phyloP scores from a whole-genome alignment of 2,797 vertebrate species.

The Karalla daura region DNA sequence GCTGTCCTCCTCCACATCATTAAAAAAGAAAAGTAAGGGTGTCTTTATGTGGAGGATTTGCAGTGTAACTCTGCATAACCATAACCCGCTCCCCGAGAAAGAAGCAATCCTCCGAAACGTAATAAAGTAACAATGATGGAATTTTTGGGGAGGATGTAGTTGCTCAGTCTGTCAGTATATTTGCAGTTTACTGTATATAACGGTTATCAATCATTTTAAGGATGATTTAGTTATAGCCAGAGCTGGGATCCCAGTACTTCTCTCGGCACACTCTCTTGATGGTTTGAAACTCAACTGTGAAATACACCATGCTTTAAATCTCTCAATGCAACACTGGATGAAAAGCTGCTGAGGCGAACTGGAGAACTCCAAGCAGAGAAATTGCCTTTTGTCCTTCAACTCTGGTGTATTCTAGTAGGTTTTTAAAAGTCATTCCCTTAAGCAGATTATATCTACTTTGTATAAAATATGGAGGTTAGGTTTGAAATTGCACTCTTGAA shows the following conservation, averaged over 20 bases:
- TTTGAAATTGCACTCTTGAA: slow-evolving; percentile 3
- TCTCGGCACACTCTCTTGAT: background rate
- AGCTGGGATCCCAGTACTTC: background rate
- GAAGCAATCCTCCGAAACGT: slow-evolving; percentile 10
- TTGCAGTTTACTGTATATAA: slow-evolving; percentile 11
- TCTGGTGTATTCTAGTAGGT: background rate
- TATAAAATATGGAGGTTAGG: background rate
- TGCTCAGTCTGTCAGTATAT: slow-evolving; percentile 5
- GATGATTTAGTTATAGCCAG: slow-evolving; percentile 7
- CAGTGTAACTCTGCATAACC: slow-evolving; percentile 39
- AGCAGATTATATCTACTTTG: slow-evolving; percentile 2
- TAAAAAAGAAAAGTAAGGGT: slow-evolving; percentile 59
- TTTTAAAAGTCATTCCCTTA: background rate
- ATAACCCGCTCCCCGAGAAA: slow-evolving; percentile 21
- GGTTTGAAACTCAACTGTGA: slow-evolving; percentile 21
- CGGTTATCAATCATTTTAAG: slow-evolving; percentile 36
- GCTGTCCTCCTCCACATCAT: slow-evolving; percentile 75
- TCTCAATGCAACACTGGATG: background rate
- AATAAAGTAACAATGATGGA: background rate
- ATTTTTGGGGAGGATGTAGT: background rate
- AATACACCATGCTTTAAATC: slow-evolving; percentile 16
- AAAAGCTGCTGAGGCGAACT: slow-evolving; percentile 3
- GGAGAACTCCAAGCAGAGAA: slow-evolving; percentile 6
- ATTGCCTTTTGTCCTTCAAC: background rate
- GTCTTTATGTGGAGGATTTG: slow-evolving; percentile 48